Base-by-base conservation (phyloP, 2,113 vertebrate species). In the Spilogale gracilis region DNA sequence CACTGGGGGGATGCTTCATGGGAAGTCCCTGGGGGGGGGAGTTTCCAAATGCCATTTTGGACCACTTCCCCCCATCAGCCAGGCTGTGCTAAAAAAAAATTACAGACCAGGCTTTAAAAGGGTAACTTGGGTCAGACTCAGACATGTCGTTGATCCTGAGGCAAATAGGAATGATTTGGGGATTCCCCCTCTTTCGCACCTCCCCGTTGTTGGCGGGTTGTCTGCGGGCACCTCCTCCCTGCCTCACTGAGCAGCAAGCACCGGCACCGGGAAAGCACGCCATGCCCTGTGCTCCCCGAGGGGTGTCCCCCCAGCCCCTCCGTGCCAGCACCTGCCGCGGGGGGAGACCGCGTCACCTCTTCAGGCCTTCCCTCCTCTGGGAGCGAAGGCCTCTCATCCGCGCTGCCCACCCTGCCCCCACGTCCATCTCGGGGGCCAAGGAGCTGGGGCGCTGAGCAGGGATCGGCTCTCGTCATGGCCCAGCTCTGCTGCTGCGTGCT, bases 161-260 rank as follows among this genome's bases (percentile, higher is more conserved):
- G 63, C 52, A 48, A 43, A 13, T 5, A 25, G 54, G 13, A 73
- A 13, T 43, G 73, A 30, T 4, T 38, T 50, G 45, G 82, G 78
- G 71, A 50, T 9, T 16, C 0, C 9, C 81, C 21, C 18, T 38
- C 45, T 0, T 27, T 18, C 14, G 32, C 9, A 7, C 18, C 4
- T 7, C 12, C 20, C 38, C 16, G 1, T 18, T 4, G 80, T 23
- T 1, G 1, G 56, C 25, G 32, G 58, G 32, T 4, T 13, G 69
- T 4, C 23, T 23, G 60, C 43, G 25, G 14, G 32, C 1, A 0
- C 50, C 50, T 10, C 30, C 67, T 7, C 60, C 0, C 3, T 18
- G 14, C 43, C 5, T 3, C 3, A 2, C 54, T 9, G 20, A 16
- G 21, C 27, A 5, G 38, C 1, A 6, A 13, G 18, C 0, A 1